These are phyloP conservation scores for Asobara japonica DNA, from an alignment of 1,140 invertebrate species.

Conservation along the genomic window DNA sequence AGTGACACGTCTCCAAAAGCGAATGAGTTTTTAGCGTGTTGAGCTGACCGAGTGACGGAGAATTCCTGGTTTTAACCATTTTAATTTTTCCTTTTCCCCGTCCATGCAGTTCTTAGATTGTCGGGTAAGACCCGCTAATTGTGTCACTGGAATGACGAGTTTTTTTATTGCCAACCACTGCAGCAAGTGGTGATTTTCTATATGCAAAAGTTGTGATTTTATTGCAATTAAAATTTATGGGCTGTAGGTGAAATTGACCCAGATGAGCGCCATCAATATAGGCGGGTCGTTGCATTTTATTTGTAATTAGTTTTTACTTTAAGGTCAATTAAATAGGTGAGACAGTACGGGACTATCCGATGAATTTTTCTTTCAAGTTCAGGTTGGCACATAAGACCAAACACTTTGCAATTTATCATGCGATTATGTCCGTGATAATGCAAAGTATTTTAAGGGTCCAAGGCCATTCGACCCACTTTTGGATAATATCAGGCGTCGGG, in stretches of 20 bases:
- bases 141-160: conserved; percentile 6
- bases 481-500: not conserved
- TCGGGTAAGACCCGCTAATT: conserved; percentile 1
- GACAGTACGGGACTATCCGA: too few species aligned
- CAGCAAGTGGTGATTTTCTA: not conserved
- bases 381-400: conserved; percentile 21
- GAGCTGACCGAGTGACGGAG: conserved; percentile 14
- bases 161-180: not conserved
- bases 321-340: not conserved
- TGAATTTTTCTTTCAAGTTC: too few species aligned
- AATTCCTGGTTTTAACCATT: conserved; percentile 14
- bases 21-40: conserved; percentile 37
- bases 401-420: conserved; percentile 25
- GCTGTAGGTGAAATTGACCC: not conserved
- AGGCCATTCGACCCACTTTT: not conserved
- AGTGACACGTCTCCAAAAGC: conserved; percentile 2
- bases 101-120: not conserved
- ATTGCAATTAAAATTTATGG: not conserved
- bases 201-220: not conserved
- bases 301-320: not conserved
- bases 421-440: not conserved
- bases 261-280: not conserved
- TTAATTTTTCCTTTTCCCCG: conserved; percentile 5
- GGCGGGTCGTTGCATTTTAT: not conserved
- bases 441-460: not conserved